Evolutionary conservation across 2,113 vertebrate species (phyloP), one percentile per base, ranked within the genome.

Genomic region (crab-eating macaque (Macaca fascicularis)): DNA sequence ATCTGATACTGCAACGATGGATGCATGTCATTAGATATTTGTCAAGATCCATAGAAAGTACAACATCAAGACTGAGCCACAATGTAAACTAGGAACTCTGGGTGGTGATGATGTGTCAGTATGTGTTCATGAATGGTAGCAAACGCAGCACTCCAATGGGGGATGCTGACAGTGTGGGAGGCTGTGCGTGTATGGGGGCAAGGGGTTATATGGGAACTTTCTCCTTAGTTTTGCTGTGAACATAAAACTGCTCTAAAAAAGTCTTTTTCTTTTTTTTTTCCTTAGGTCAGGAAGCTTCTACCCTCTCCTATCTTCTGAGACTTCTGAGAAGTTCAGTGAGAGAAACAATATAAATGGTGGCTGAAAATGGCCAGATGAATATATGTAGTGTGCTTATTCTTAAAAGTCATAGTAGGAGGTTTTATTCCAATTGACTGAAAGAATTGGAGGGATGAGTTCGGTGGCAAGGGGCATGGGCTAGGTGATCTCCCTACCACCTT

Each of bases 401-500:
- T 70, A 43, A n/a, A 74, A 22, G 52, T 69, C 88, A 32, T 7
- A 10, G n/a, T 55, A 20, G 78, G 38, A 76, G 22, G 30, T 25
- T n/a, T 38, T 38, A 23, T 22, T 69, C 30, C 32, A 40, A 3
- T 0, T 35, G 86, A n/a, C 22, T 1, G 11, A 27, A 17, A 70
- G 32, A 7, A 8, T 35, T 8, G 13, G 40, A 13, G 76, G 75
- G 3, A 1, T 13, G 19, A 35, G 30, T 12, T 17, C 1, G 2
- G 40, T 52, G 12, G 32, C 4, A n/a, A 64, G 59, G 6, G 20
- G 8, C 7, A 8, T 52, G 50, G 40, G n/a, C n/a, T 19, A 5
- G 25, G 19, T 22, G 7, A 12, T 13, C 30, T 2, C 6, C 43
- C n/a, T 27, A 35, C 23, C 8, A 2, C 6, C 5, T 10, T 9